Evolutionary conservation across 2,113 vertebrate genomes (phyloP), one percentile per base, ranked within the genome.

Genomic region (Atherinomorus stipes): DNA sequence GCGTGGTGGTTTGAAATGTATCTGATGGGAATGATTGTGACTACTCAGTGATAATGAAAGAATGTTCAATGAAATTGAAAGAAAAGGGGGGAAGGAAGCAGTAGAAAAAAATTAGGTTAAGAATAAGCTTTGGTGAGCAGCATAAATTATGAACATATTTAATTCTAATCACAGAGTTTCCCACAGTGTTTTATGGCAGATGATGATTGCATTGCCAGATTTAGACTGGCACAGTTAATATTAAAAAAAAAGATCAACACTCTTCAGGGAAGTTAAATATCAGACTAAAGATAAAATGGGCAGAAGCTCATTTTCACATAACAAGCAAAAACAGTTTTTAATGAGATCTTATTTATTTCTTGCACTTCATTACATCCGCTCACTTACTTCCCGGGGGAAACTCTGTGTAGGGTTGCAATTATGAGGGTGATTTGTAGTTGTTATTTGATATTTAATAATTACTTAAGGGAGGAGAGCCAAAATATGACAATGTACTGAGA

Each of bases 1-100:
- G 80, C 81, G 90, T 87, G 58, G 85, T 71, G 73, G 86, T 84
- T 76, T 94, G 92, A 68, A 92, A 89, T 68, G 86, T 65, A 75
- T 94, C 92, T 84, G 77, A 74, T 81, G 83, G 82, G 77, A 93
- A 93, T 75, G 87, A 77, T 83, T 94, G 83, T 93, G 89, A 87
- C 91, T 85, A 75, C 80, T 85, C 52, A 90, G 61, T 74, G 87
- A 90, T 65, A 70, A 85, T 81, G 70, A 79, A 45, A 71, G 59
- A 71, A 85, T 64, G 78, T 65, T 78, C 74, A 81, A 82, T 80
- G 69, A 54, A 81, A 69, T 81, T 85, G 84, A 87, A 83, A 64
- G 60, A 77, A n/a, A 62, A 44, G 73, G 64, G 81, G 49, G 63
- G 62, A 87, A 85, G 84, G 88, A 87, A 89, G 84, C 62, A 71